A percentile compares a stretch with the other conserved stretches of the same genome.
Evolutionary conservation across 1,140 invertebrate genomes (phyloP).

Genomic region (Zaprionus nigranus): DNA sequence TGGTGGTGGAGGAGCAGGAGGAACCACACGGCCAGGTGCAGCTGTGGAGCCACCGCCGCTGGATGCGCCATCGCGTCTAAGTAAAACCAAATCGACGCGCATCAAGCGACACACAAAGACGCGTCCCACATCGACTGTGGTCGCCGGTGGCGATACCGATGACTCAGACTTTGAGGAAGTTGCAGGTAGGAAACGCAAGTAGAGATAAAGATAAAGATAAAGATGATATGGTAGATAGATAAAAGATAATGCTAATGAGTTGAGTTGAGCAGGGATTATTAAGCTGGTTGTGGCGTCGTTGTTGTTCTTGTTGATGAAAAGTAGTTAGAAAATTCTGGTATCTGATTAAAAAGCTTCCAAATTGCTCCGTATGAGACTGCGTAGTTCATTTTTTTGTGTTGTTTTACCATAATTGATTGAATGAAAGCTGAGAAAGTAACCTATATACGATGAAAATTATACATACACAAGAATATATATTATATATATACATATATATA

Average conservation of each 20-base stretch:
- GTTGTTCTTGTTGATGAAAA: conserved; percentile 41
- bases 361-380: conserved; percentile 81
- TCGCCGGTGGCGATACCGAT: conserved; percentile 85
- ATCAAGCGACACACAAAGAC: conserved; percentile 77
- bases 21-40: conserved; percentile 3
- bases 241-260: not conserved
- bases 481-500: conserved; percentile 17
- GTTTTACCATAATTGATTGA: not conserved
- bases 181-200: conserved; percentile 85
- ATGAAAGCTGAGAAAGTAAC: not conserved
- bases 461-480: not conserved
- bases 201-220: conserved; percentile 60
- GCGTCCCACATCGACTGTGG: conserved; percentile 67
- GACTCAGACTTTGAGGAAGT: conserved; percentile 89
- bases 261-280: conserved; percentile 45
- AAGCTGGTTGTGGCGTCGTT: conserved; percentile 65
- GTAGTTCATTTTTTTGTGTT: conserved; percentile 69
- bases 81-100: conserved; percentile 79
- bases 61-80: conserved; percentile 62
- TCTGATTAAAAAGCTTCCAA: conserved; percentile 75
- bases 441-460: conserved; percentile 13
- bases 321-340: conserved; percentile 68
- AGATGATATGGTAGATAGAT: not conserved
- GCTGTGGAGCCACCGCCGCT: conserved; percentile 41
- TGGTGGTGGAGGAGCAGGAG: conserved; percentile 44